These are phyloP conservation scores for Ptilorrhoa leucosticta DNA, from an alignment of 2,113 vertebrate genomes.

Conservation along the genomic window DNA sequence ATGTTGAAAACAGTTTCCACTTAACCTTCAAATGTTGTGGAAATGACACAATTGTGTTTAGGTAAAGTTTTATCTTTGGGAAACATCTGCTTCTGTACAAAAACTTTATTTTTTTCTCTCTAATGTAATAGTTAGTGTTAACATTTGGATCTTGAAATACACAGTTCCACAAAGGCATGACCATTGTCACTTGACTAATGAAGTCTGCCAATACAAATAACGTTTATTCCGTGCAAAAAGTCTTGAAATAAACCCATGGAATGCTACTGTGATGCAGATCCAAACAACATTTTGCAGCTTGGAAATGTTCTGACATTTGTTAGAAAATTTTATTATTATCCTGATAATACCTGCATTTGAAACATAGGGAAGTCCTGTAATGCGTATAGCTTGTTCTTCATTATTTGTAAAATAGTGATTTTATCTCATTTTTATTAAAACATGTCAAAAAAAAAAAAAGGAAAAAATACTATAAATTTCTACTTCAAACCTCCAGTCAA, in stretches of 20 bases:
- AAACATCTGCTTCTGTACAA: conserved; percentile 4
- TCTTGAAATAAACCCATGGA: background rate
- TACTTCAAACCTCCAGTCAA: background rate
- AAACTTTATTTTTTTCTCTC: background rate
- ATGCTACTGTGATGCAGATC: background rate
- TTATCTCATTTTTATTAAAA: background rate
- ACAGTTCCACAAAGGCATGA: background rate
- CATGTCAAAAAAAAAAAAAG: background rate
- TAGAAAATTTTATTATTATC: background rate
- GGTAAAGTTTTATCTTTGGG: conserved; percentile 16
- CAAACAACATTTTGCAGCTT: background rate
- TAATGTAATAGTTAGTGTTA: background rate
- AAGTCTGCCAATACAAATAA: background rate
- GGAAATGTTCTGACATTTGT: background rate
- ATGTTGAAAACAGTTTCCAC: conserved; percentile 33
- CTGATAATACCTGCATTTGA: background rate
- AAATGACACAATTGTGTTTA: conserved; percentile 4
- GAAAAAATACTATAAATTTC: background rate
- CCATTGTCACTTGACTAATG: background rate
- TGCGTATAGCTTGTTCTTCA: background rate
- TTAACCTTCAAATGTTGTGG: conserved; percentile 15
- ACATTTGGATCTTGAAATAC: background rate
- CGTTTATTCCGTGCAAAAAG: background rate
- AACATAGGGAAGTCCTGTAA: background rate
- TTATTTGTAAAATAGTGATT: background rate